Percentiles rank a stretch among this genome's conserved stretches.
These are phyloP conservation scores for Poeciliopsis retropinna DNA, from an alignment of 2,113 vertebrate species.

Conservation along the genomic window DNA sequence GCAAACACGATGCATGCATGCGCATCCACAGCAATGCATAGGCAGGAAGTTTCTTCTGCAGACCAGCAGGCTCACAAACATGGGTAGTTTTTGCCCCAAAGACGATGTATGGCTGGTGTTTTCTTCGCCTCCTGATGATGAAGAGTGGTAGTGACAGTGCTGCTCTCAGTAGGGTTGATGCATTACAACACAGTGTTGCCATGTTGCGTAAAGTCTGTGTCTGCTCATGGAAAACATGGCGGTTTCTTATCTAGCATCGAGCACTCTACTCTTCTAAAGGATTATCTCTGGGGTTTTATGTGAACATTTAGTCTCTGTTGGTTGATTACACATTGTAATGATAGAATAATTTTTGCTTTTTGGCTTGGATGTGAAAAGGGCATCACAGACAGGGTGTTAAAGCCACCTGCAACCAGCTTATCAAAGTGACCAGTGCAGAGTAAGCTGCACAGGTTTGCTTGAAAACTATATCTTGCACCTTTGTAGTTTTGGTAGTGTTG, in stretches of 20 bases:
- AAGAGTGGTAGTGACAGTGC: slow-evolving; percentile 79
- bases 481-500: too few species aligned
- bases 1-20: slow-evolving; percentile 23
- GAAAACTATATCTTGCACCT: neutral
- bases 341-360: slow-evolving; percentile 4
- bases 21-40: slow-evolving; percentile 23
- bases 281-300: slow-evolving; percentile 59
- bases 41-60: slow-evolving; percentile 46
- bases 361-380: slow-evolving; percentile 31
- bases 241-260: slow-evolving; percentile 60
- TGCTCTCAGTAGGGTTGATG: slow-evolving; percentile 72
- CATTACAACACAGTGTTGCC: slow-evolving; percentile 76
- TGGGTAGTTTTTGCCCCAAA: slow-evolving; percentile 66
- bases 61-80: slow-evolving; percentile 15
- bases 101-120: slow-evolving; percentile 76
- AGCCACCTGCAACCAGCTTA: slow-evolving; percentile 39
- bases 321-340: slow-evolving; percentile 48
- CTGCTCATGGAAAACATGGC: slow-evolving; percentile 76
- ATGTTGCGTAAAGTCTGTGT: slow-evolving; percentile 78
- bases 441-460: neutral
- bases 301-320: slow-evolving; percentile 46
- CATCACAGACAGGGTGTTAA: slow-evolving; percentile 19
- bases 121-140: slow-evolving; percentile 73
- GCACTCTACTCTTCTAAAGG: slow-evolving; percentile 41
- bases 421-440: slow-evolving; percentile 36